Base-by-base conservation (phyloP, 1,140 invertebrate genomes). In the Marisa cornuarietis region DNA sequence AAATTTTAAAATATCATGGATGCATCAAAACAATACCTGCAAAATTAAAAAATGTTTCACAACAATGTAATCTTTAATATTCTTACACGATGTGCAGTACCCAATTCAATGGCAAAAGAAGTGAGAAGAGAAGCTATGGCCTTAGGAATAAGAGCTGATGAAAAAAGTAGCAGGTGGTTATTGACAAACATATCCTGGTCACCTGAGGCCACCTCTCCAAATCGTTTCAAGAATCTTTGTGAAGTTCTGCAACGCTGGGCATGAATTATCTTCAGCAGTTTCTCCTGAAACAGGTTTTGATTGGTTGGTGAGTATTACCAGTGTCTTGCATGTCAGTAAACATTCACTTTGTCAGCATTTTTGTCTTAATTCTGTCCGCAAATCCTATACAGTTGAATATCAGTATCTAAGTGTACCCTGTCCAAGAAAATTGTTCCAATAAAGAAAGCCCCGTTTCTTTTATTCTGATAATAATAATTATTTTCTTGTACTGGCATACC, bases 131-230 rank as follows among this genome's bases (percentile, higher is more conserved):
- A 86, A 5, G 83, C 82, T 42, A 87, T 54, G 14, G 84, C 85
- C 74, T 87, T 87, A 16, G 86, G 85, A 62, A 87, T 82, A 7
- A 87, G 77, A 14, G 86, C 85, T 51, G 85, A 87, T 4, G 83
- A 85, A 80, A 87, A 86, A 22, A 87, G 71, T 31, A 87, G 78
- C 0, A 87, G 76, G 73, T 87, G 84, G 61, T 86, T 87, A 54
- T 84, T 82, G 24, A 84, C 75, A 58, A 82, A 83, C 8, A 79
- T 49, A 24, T 84, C 83, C 54, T 82, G 71, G 4, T 74, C 58
- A 26, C 76, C 78, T 75, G 51, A 68, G 16, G 52, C 42, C 4
- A 24, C 58, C 20, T 79, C 78, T 22, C 71, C 63, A 16, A 83
- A 24, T 18, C 74, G 74, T 13, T 62, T n/a, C 22, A 68, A 49